These are phyloP conservation scores for Rhinolophus ferrumequinum DNA, from an alignment of 2,113 vertebrate species.

Conservation along the genomic window DNA sequence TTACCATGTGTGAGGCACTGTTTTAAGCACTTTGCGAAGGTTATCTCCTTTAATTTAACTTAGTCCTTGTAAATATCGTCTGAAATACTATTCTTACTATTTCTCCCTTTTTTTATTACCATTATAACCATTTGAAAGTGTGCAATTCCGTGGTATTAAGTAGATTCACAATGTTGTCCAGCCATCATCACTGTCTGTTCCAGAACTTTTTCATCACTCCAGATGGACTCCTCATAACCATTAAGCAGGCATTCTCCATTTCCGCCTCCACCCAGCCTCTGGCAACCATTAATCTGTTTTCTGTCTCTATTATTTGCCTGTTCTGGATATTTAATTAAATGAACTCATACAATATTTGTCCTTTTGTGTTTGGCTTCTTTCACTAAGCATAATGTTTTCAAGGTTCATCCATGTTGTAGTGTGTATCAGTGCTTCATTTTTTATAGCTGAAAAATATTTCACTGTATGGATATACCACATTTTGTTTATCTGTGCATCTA, in stretches of 20 bases:
- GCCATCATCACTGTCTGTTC: neutral
- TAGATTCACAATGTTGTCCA: neutral
- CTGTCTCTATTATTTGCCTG: neutral
- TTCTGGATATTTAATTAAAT: neutral
- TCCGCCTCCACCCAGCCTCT: neutral
- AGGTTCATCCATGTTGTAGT: neutral
- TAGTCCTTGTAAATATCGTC: neutral
- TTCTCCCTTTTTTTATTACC: neutral
- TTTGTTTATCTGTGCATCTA: neutral
- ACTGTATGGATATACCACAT: neutral
- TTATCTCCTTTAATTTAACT: neutral
- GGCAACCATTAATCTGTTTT: neutral
- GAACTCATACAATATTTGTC: neutral
- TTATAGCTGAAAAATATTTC: neutral
- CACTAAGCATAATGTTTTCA: neutral
- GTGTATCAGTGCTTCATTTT: neutral
- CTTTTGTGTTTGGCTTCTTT: neutral
- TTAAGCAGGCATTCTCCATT: neutral
- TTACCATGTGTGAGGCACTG: neutral
- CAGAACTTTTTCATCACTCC: neutral
- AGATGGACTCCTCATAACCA: neutral
- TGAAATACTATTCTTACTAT: neutral
- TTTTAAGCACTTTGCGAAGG: neutral
- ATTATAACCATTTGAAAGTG: neutral
- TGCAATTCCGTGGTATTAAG: neutral